Evolutionary conservation across 35 echinoderm and acorn worm genomes (phyloP).

Genomic region (Ophioderma brevispina): DNA sequence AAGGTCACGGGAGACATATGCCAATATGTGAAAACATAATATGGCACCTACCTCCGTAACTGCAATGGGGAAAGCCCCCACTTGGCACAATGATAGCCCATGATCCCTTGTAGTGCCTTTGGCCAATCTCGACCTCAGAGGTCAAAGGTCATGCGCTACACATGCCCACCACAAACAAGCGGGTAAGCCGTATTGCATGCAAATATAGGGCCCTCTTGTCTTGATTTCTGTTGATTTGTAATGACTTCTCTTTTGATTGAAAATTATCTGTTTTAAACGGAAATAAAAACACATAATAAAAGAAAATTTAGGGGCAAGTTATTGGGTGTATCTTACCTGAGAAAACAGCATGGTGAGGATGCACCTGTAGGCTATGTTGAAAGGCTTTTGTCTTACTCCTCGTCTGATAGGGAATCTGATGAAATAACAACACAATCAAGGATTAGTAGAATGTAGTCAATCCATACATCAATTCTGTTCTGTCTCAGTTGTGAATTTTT

Average conservation of each 20-base stretch:
- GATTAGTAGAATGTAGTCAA: background rate
- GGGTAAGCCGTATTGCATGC: background rate
- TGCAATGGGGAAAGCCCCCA: no score
- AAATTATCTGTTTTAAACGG: background rate
- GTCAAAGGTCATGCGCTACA: no score
- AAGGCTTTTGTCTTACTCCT: constrained; percentile 9
- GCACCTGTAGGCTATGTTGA: constrained; percentile 12
- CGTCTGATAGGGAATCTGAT: background rate
- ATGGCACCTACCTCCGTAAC: no score
- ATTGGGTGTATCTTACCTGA: background rate
- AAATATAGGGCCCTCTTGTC: background rate
- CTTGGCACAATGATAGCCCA: no score
- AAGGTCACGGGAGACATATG: no score
- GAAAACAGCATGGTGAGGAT: constrained; percentile 8
- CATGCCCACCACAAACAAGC: background rate
- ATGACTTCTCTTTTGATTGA: background rate
- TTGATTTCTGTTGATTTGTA: background rate
- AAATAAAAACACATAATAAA: background rate
- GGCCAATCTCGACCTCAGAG: no score
- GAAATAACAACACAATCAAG: background rate
- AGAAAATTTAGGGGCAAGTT: background rate
- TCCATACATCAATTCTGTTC: no score
- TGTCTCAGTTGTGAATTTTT: no score
- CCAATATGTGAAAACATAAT: no score
- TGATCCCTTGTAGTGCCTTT: no score